A percentile compares a stretch with the other conserved stretches of the same genome.
phyloP scores from a whole-genome alignment of 2,888 invertebrate genomes.

The Panzeria rudis region DNA sequence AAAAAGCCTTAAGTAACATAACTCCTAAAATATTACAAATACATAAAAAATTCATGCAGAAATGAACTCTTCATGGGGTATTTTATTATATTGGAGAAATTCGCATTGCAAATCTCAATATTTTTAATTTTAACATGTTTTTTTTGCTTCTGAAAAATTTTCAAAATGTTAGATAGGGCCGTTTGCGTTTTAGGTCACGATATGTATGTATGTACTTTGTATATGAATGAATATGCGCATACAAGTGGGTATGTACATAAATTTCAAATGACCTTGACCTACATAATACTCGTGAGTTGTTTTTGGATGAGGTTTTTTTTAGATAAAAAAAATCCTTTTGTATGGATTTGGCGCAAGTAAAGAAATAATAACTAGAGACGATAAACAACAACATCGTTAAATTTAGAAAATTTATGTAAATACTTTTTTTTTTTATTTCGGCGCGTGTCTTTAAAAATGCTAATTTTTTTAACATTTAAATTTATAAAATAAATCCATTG shows the following conservation, averaged over 20 bases:
- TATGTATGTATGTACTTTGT: not conserved
- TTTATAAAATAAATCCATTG: not conserved
- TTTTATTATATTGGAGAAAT: too few relatives aligned
- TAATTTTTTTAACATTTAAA: not conserved
- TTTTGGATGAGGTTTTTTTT: conserved; percentile 23
- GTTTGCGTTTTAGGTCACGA: too few relatives aligned
- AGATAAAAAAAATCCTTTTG: conserved; percentile 5
- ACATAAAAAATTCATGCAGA: too few relatives aligned
- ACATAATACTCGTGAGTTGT: conserved; percentile 65
- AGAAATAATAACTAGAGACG: not conserved
- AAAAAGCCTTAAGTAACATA: too few relatives aligned
- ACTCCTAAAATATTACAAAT: too few relatives aligned
- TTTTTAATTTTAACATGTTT: too few relatives aligned
- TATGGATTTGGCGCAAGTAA: not conserved
- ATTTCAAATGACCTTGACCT: conserved; percentile 78
- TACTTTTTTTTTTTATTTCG: not conserved
- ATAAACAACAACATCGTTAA: not conserved
- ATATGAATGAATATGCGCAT: too few relatives aligned
- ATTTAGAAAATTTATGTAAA: not conserved
- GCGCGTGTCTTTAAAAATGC: not conserved
- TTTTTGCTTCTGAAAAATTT: too few relatives aligned
- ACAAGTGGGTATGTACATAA: conserved; percentile 1
- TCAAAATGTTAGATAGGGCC: too few relatives aligned
- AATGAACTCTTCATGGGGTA: too few relatives aligned
- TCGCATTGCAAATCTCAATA: too few relatives aligned